Percentiles rank a stretch among this genome's conserved stretches.
phyloP scores from a whole-genome alignment of 2,797 vertebrate genomes.

The Coranthus polyacanthus region DNA sequence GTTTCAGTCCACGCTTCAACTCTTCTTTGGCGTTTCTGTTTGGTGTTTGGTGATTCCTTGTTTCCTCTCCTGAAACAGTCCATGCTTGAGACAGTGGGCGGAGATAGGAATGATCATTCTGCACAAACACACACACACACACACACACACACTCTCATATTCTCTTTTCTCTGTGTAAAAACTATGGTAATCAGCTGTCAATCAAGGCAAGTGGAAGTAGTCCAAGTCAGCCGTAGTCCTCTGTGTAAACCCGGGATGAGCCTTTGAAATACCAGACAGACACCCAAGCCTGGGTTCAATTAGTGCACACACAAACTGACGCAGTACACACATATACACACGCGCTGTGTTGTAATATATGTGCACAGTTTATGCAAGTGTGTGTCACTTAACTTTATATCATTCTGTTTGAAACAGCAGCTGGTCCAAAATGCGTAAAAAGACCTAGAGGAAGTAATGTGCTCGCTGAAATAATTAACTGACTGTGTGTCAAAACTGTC shows the following conservation, averaged over 20 bases:
- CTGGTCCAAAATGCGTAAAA: conserved; percentile 9
- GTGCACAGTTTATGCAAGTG: conserved; percentile 2
- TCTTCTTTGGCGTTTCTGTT: conserved; percentile 28
- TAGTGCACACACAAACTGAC: conserved; percentile 1
- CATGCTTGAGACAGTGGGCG: conserved; percentile 40
- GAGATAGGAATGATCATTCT: conserved; percentile 1
- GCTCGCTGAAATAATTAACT: conserved; percentile 18
- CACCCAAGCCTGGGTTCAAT: conserved; percentile 16
- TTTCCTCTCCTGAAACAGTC: conserved; percentile 57
- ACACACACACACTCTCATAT: not conserved
- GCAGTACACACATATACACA: conserved; percentile 1
- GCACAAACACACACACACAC: not conserved
- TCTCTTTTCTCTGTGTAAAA: conserved; percentile 23
- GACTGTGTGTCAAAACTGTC: too few relatives aligned
- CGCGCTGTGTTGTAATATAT: not conserved
- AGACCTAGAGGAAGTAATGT: not conserved
- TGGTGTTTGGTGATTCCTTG: not conserved
- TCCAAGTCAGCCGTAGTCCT: conserved; percentile 30
- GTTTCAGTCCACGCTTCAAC: conserved; percentile 16
- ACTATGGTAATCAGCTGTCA: conserved; percentile 51
- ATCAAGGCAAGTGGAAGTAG: conserved; percentile 36
- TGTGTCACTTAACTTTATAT: conserved; percentile 6
- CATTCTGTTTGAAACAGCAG: conserved; percentile 8
- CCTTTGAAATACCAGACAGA: conserved; percentile 33
- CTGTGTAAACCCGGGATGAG: conserved; percentile 29